Conservation (phyloP, 2,113 vertebrate species). For the Ailurus styani region DNA sequence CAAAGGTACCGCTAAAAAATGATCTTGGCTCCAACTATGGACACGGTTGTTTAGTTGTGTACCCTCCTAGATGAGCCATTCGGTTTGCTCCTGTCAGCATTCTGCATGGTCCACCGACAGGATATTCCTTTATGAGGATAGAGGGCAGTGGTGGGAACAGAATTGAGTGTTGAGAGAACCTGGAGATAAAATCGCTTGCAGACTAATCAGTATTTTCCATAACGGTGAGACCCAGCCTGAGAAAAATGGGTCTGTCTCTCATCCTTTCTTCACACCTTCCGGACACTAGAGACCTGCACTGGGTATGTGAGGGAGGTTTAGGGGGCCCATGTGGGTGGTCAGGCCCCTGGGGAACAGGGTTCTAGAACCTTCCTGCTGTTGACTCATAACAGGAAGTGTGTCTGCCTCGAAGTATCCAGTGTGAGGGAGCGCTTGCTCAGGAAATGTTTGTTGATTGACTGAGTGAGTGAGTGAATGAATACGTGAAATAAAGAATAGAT, state of each 20-base stretch:
- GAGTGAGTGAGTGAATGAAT: background rate
- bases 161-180: background rate
- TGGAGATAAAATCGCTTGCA: background rate
- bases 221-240: background rate
- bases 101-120: background rate
- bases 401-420: background rate
- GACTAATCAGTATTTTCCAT: background rate
- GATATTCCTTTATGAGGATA: background rate
- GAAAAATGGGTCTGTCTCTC: background rate
- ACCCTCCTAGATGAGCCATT: accelerated
- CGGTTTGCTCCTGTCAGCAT: background rate
- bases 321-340: background rate
- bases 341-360: background rate
- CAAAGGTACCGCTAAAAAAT: background rate
- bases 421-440: background rate
- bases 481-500: background rate
- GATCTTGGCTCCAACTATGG: background rate
- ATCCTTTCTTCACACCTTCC: background rate
- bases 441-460: background rate
- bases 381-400: background rate
- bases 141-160: background rate
- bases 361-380: background rate
- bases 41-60: accelerated
- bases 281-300: background rate
- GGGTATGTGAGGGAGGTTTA: accelerated